These are phyloP conservation scores for Schizaphis graminum DNA, from an alignment of 2,888 invertebrate species.

Conservation along the genomic window DNA sequence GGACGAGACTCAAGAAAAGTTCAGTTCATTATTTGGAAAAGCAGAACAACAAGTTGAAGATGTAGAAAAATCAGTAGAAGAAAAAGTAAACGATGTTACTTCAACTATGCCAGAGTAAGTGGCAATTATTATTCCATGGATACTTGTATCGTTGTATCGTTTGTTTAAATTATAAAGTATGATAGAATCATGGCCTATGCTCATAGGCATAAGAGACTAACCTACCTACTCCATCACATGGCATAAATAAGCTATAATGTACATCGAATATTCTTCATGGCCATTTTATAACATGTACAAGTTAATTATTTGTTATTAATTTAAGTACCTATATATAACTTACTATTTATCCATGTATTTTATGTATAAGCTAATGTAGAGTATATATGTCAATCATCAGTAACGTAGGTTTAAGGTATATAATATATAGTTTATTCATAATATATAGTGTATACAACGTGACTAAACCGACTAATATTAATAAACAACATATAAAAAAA, in stretches of 20 bases:
- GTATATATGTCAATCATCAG: not conserved
- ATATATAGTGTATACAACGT: not conserved
- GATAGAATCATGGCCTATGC: not conserved
- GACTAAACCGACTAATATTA: slow-evolving; percentile 4
- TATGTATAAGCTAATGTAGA: slow-evolving; percentile 11
- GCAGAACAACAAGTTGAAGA: slow-evolving; percentile 35
- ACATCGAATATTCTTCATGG: not conserved
- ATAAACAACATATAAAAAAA: not conserved
- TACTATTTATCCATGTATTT: slow-evolving; percentile 19
- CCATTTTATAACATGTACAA: not conserved
- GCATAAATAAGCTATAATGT: not conserved
- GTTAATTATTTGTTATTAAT: slow-evolving; percentile 4
- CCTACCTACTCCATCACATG: not conserved
- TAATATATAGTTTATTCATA: not conserved
- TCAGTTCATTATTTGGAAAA: slow-evolving; percentile 58
- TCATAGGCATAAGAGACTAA: not conserved
- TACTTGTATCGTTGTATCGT: slow-evolving; percentile 3
- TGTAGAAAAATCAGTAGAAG: slow-evolving; percentile 7
- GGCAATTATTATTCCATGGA: slow-evolving; percentile 19
- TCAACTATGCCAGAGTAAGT: slow-evolving; percentile 52
- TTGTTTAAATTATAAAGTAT: not conserved
- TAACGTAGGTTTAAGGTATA: not conserved
- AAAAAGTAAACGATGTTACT: slow-evolving; percentile 34
- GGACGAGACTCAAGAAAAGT: slow-evolving; percentile 59
- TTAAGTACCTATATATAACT: not conserved